Base-by-base conservation (phyloP, 2,113 vertebrate species). In the Theristicus caerulescens region DNA sequence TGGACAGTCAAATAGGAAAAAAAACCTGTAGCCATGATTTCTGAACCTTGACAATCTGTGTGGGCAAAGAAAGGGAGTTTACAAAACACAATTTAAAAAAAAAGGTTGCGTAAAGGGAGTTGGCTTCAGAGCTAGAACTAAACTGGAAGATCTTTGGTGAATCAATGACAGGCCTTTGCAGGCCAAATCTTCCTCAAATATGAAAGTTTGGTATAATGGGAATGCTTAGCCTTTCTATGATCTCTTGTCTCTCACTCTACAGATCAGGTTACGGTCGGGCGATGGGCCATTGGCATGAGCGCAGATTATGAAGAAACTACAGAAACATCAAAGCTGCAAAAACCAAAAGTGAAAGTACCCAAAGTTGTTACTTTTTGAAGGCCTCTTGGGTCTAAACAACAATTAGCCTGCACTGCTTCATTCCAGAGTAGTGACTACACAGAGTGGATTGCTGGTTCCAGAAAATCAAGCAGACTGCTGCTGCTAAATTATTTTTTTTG, bases 241-340 rank as follows among this genome's bases (percentile, higher is more conserved):
- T 22, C 19, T 79, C 25, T 38, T 72, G 52, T 93, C 31, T 93
- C 70, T 66, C 54, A 1, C 87, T 76, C 34, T 47, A 42, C 97
- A 99, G 99, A 98, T 24, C 98, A 97, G 91, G 29, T 99, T 88
- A 99, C 99, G 0, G 97, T 99, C 36, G 98, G 98, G 51, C 99
- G 99, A 96, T 98, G 99, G 98, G 98, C 98, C 85, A 97, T 97
- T 67, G 98, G 98, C 34, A 99, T 99, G 98, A 99, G 99, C 6
- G 99, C 99, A 0, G 99, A 99, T 97, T 97, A 99, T 19, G 98
- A 99, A 96, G 99, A 99, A 10, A 88, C 99, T 15, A 69, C 96
- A 29, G 97, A 98, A 31, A 69, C 90, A 1, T 96, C 98, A n/a
- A 98, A 90, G 46, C 71, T 38, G 19, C 94, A 97, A 82, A 98